These are phyloP conservation scores for Ypsolopha scabrella DNA, from an alignment of 2,888 invertebrate species.

Conservation along the genomic window DNA sequence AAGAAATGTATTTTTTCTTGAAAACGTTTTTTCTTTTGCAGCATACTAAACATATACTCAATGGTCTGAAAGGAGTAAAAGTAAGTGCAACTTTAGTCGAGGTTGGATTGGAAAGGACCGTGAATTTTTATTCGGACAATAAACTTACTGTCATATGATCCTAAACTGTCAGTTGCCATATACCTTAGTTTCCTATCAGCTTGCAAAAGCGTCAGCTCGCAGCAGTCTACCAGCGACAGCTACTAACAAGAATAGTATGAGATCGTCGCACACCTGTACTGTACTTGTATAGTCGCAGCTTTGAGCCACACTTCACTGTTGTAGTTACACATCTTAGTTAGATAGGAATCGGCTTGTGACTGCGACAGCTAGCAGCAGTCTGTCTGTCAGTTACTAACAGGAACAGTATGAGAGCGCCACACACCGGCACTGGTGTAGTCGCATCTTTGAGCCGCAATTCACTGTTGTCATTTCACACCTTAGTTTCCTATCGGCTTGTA, in stretches of 20 bases:
- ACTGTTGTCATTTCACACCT: conserved; percentile 47
- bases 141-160: too few species aligned
- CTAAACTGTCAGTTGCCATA: conserved; percentile 70
- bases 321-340: conserved; percentile 62
- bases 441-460: neutral
- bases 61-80: too few species aligned
- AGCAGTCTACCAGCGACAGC: conserved; percentile 74
- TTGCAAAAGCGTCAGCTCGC: conserved; percentile 41
- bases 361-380: conserved; percentile 75
- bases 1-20: conserved; percentile 1
- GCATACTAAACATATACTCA: too few species aligned
- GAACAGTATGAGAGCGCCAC: conserved; percentile 29
- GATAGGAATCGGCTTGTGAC: conserved; percentile 60
- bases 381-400: conserved; percentile 72
- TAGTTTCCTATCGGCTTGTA: conserved; percentile 68
- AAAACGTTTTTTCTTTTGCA: too few species aligned
- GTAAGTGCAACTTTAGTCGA: too few species aligned
- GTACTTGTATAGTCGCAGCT: conserved; percentile 88
- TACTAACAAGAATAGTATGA: conserved; percentile 76
- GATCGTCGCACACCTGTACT: conserved; percentile 86
- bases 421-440: too few species aligned
- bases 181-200: conserved; percentile 45
- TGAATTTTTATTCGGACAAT: too few species aligned
- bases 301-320: conserved; percentile 31
- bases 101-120: too few species aligned